Base-by-base conservation (phyloP, 1,140 invertebrate species). In the Pantala flavescens region DNA sequence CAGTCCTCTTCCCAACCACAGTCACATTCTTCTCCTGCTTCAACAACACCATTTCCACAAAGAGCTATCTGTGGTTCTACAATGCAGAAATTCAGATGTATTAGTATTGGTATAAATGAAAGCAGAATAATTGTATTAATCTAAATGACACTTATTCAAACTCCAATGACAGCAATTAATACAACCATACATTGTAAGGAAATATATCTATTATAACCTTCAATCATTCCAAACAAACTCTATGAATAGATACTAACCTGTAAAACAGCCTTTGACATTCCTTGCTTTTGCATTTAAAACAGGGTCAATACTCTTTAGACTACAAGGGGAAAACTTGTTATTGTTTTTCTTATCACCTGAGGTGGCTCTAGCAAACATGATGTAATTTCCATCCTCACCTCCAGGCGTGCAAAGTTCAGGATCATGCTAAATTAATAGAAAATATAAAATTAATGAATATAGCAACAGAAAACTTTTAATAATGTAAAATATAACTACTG, bases 1-100 rank as follows among this genome's bases (percentile, higher is more conserved):
- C 97, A 98, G 80, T 95, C 93, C 80, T 95, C 92, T 79, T 96
- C 94, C 93, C 96, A 99, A 24, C 98, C 98, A 83, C 97, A 99
- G 83, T 99, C 98, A 82, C 97, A 99, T 81, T 99, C 91, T 84
- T 99, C 97, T 7, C 92, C 96, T 23, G 90, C 90, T 82, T 99
- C 97, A 7, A 97, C 94, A 5, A 98, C 96, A 23, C 95, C 94
- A 82, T 99, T 99, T 12, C 98, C 97, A 85, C 98, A 99, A 79
- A 97, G 90, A 2, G 94, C 92, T 49, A 88, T 88, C 85, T 95
- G 93, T 1, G 93, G 93, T 81, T 95, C 94, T 92, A 81, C 28
- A 36, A 36, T 36, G 9, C 0, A 84, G 82, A 74, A 63, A 73
- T 19, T 28, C 24, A 63, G 43, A 14, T 71, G 21, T 43, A 36